Evolutionary conservation across 2,797 vertebrate species (phyloP).

Genomic region (Gadopsis bispinosus): DNA sequence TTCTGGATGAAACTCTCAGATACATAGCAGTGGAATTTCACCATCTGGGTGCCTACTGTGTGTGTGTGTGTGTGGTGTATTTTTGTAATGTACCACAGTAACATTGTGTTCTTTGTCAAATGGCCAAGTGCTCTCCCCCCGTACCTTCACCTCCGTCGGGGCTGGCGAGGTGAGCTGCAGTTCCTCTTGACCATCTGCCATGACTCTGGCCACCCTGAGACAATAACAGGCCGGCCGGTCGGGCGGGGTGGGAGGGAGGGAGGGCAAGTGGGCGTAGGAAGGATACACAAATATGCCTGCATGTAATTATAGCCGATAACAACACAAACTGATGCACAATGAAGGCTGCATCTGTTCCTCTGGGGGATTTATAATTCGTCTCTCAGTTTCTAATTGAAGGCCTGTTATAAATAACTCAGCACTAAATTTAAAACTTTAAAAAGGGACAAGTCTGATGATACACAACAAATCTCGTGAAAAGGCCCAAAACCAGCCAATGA

Average conservation of each 20-base stretch:
- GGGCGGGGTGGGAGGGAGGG: slow-evolving; percentile 30
- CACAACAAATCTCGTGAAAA: not conserved
- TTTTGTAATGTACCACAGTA: slow-evolving; percentile 64
- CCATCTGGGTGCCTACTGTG: slow-evolving; percentile 45
- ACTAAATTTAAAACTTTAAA: slow-evolving; percentile 13
- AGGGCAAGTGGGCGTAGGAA: slow-evolving; percentile 66
- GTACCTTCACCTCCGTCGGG: slow-evolving; percentile 69
- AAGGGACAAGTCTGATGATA: not conserved
- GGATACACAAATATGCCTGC: slow-evolving; percentile 74
- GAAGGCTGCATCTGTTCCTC: slow-evolving; percentile 41
- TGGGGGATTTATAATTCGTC: slow-evolving; percentile 35
- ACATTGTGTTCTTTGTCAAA: slow-evolving; percentile 71
- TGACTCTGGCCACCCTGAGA: slow-evolving; percentile 71
- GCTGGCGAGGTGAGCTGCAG: slow-evolving; percentile 72
- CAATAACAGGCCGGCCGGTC: slow-evolving; percentile 69
- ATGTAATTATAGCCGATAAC: slow-evolving; percentile 63
- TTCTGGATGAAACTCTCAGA: slow-evolving; percentile 6
- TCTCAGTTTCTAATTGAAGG: slow-evolving; percentile 45
- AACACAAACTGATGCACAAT: slow-evolving; percentile 51
- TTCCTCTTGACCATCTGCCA: slow-evolving; percentile 84
- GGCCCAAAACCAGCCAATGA: not conserved
- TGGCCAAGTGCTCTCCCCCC: slow-evolving; percentile 79
- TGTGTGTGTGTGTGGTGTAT: slow-evolving; percentile 39
- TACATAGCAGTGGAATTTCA: not conserved
- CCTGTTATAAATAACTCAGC: slow-evolving; percentile 41